Conservation (phyloP, 1,140 invertebrate species). For the Octopus bimaculoides region DNA sequence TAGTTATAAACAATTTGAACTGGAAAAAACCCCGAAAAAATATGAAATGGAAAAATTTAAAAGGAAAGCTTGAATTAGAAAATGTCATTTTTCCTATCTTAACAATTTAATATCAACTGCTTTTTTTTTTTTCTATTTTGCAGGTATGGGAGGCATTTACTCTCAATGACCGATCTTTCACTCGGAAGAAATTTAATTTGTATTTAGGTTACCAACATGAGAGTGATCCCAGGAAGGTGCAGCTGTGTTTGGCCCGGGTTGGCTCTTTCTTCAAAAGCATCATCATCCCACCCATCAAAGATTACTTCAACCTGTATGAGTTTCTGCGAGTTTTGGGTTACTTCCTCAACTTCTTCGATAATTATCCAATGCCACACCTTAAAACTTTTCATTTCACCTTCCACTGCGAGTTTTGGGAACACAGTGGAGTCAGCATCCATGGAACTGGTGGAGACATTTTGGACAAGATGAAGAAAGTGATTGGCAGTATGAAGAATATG, state of each 20-base stretch:
- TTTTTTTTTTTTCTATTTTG: neutral
- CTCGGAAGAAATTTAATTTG: conserved; percentile 74
- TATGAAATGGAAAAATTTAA: too few relatives aligned
- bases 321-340: conserved; percentile 62
- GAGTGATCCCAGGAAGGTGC: conserved; percentile 38
- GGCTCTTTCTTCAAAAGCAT: conserved; percentile 69
- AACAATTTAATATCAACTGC: too few relatives aligned
- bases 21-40: too few relatives aligned
- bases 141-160: conserved; percentile 63
- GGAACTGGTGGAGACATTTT: conserved; percentile 70
- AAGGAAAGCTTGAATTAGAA: too few relatives aligned
- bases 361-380: conserved; percentile 45
- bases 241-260: conserved; percentile 70
- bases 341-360: conserved; percentile 44
- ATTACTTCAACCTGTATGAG: conserved; percentile 81
- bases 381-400: conserved; percentile 70
- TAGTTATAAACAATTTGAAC: too few relatives aligned
- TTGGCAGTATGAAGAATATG: conserved; percentile 69
- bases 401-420: conserved; percentile 66
- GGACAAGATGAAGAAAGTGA: conserved; percentile 59
- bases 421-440: conserved; percentile 60
- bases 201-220: conserved; percentile 70
- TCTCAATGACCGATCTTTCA: conserved; percentile 72
- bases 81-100: too few relatives aligned
- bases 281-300: conserved; percentile 72